A percentile compares a stretch with the other conserved stretches of the same genome.
Evolutionary conservation across 1,140 invertebrate genomes (phyloP).

Genomic region (Meloidogyne exigua): DNA sequence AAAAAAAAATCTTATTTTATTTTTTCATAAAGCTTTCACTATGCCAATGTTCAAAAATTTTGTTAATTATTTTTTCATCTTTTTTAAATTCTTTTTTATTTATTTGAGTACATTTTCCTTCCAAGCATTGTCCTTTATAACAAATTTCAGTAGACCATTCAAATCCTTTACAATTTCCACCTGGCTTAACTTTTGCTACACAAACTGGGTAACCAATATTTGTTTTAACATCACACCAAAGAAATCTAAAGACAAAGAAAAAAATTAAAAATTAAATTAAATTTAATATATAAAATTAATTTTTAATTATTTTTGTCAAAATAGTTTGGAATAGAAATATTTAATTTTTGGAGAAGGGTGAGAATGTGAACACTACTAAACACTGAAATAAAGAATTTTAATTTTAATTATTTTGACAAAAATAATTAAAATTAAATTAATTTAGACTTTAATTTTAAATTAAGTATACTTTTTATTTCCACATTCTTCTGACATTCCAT

Average conservation of each 20-base stretch:
- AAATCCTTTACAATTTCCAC: conserved; percentile 57
- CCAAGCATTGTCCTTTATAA: conserved; percentile 39
- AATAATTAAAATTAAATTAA: too few relatives aligned
- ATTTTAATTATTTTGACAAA: too few relatives aligned
- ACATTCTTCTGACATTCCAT: conserved; percentile 41
- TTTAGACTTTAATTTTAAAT: too few relatives aligned
- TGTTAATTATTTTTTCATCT: background rate
- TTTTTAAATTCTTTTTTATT: background rate
- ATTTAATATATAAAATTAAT: too few relatives aligned
- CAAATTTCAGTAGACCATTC: conserved; percentile 50
- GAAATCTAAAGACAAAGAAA: too few relatives aligned
- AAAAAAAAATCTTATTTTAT: too few relatives aligned
- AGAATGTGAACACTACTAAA: too few relatives aligned
- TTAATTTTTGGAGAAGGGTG: too few relatives aligned
- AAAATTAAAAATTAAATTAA: too few relatives aligned
- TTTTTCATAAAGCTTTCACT: conserved; percentile 15
- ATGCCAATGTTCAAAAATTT: background rate
- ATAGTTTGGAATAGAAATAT: too few relatives aligned
- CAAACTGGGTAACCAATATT: conserved; percentile 46
- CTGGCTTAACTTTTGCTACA: conserved; percentile 52
- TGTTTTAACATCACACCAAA: conserved; percentile 57
- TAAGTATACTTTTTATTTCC: conserved; percentile 42
- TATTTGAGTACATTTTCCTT: conserved; percentile 29
- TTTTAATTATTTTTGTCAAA: too few relatives aligned
- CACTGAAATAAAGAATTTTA: too few relatives aligned